Percentiles rank a stretch among this genome's conserved stretches.
phyloP scores from a whole-genome alignment of 2,888 invertebrate species.

The Scaptomyza polygonia region DNA sequence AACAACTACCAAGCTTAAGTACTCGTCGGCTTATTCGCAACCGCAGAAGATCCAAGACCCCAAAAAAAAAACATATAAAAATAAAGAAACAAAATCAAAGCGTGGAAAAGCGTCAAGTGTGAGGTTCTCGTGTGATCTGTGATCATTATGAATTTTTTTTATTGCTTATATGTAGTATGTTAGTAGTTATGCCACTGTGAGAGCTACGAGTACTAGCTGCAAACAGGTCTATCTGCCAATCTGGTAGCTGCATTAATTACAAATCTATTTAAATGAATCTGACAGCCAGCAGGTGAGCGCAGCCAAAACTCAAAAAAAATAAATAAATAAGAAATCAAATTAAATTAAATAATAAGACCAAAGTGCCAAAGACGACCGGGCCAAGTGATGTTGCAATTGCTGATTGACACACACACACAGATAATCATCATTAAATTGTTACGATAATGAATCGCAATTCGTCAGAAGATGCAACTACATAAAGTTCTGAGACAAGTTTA shows the following conservation, averaged over 20 bases:
- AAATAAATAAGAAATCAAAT: no score
- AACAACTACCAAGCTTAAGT: slow-evolving; percentile 22
- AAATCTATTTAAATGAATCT: slow-evolving; percentile 66
- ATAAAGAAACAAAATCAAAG: slow-evolving; percentile 35
- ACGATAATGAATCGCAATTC: slow-evolving; percentile 21
- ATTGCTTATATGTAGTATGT: no score
- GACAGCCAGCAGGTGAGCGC: slow-evolving; percentile 42
- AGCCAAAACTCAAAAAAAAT: not conserved
- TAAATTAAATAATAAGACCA: slow-evolving; percentile 1
- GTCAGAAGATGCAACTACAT: slow-evolving; percentile 1
- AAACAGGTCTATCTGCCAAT: slow-evolving; percentile 31
- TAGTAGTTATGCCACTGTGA: slow-evolving; percentile 11
- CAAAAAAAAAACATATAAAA: slow-evolving; percentile 31
- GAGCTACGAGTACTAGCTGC: slow-evolving; percentile 3
- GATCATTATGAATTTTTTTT: slow-evolving; percentile 48
- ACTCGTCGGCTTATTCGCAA: slow-evolving; percentile 39
- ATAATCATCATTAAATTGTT: slow-evolving; percentile 22
- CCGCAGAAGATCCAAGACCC: slow-evolving; percentile 53
- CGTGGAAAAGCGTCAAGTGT: slow-evolving; percentile 73
- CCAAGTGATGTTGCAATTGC: slow-evolving; percentile 42
- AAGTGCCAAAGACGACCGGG: slow-evolving; percentile 40
- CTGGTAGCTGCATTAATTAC: slow-evolving; percentile 63
- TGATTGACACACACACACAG: slow-evolving; percentile 4
- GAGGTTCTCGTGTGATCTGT: slow-evolving; percentile 71
- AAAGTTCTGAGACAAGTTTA: slow-evolving; percentile 20